These are phyloP conservation scores for Ochotona princeps DNA, from an alignment of 2,113 vertebrate species.

Conservation along the genomic window DNA sequence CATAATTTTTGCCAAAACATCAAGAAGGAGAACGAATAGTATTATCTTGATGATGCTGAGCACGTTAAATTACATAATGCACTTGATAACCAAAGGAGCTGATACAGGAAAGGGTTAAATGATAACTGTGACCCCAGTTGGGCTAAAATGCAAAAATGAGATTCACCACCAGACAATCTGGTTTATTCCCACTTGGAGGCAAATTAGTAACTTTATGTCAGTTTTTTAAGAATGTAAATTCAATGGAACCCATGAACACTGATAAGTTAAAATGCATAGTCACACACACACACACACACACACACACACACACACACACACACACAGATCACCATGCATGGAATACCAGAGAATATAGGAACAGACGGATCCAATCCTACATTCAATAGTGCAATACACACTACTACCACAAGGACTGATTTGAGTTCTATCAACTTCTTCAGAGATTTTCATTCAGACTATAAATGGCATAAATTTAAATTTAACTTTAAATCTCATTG, in stretches of 20 bases:
- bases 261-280: background rate
- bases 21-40: no score
- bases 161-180: background rate
- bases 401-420: background rate
- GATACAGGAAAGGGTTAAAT: no score
- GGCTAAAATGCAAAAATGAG: no score
- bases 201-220: background rate
- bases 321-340: fast-evolving
- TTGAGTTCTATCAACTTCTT: background rate
- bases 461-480: background rate
- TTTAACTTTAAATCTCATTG: conserved; percentile 10
- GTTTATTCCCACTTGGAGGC: background rate
- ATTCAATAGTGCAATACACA: background rate
- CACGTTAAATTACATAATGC: no score
- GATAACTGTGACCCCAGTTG: no score
- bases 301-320: fast-evolving
- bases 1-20: no score
- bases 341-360: fast-evolving
- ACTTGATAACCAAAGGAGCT: no score
- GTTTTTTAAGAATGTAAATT: background rate
- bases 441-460: background rate
- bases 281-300: background rate
- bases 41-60: no score
- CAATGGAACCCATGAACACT: background rate
- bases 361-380: fast-evolving